Base-by-base conservation (phyloP, 2,113 vertebrate species). In the Onychostruthus taczanowskii region DNA sequence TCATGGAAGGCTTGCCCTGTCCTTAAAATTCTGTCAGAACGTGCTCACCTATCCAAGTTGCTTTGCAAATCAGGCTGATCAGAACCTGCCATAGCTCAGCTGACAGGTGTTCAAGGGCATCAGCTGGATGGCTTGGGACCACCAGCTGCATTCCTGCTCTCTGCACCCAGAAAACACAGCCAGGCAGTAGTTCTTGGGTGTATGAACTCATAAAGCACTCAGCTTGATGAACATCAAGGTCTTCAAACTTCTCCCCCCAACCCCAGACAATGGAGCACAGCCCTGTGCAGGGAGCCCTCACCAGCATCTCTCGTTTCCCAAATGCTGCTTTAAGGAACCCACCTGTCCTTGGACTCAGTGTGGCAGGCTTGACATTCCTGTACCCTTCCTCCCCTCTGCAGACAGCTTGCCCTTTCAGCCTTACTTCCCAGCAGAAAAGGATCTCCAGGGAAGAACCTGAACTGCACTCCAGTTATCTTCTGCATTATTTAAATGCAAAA, bases 291-390 rank as follows among this genome's bases (percentile, higher is more conserved):
- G 55, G 35, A 55, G 6, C n/a, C 28, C 23, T 39, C 23, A 56
- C 12, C 41, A n/a, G 11, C 41, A 19, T 8, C 49, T 47, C 49
- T 19, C 0, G 0, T 7, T 28, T 39, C n/a, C 28, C 23, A 39
- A 64, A 28, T 13, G 19, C 28, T 41, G 28, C 28, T 27, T 16
- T 28, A 12, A 19, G 28, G 49, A 55, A 3, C 11, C 28, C 28
- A 20, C 12, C 41, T 47, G n/a, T 13, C 24, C 33, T 74, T 41
- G 69, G 28, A 41, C 15, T 47, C 49, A 18, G 33, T 15, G 27
- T 63, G 18, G 21, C 58, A 39, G 18, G n/a, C 28, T 26, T 74
- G 69, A 22, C 41, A 55, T 47, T 39, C n/a, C 49, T 74, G 49
- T 19, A 4, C 41, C n/a, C 22, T 63, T 46, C 39, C 18, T 47